Evolutionary conservation across 2,888 invertebrate genomes (phyloP).

Genomic region (Isotomurus palustris): DNA sequence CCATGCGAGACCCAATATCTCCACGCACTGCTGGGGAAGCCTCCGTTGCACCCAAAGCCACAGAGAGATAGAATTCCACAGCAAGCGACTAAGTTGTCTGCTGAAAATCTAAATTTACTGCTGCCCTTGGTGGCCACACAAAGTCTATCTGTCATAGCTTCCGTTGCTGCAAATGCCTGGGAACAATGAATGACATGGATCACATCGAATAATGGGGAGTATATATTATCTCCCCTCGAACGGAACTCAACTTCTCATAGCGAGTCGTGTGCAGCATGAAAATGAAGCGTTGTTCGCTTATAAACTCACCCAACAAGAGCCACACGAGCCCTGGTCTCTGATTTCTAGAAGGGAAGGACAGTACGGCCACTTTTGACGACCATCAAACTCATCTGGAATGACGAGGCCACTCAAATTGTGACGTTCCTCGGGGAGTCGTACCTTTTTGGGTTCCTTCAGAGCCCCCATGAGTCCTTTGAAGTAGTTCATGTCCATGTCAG

Average conservation of each 20-base stretch:
- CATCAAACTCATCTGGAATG: constrained; percentile 74
- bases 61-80: constrained; percentile 60
- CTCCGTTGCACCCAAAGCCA: constrained; percentile 77
- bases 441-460: constrained; percentile 23
- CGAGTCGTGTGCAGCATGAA: neutral
- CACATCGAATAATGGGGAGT: no score
- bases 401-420: constrained; percentile 46
- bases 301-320: constrained; percentile 75
- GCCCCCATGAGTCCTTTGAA: constrained; percentile 52
- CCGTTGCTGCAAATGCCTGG: constrained; percentile 80
- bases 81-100: constrained; percentile 79
- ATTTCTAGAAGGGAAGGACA: constrained; percentile 80
- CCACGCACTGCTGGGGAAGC: constrained; percentile 79
- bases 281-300: neutral
- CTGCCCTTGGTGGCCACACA: constrained; percentile 74
- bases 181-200: no score
- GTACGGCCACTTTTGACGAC: constrained; percentile 73
- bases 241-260: no score
- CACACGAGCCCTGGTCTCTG: constrained; percentile 85
- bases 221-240: no score
- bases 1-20: constrained; percentile 54
- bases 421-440: constrained; percentile 51
- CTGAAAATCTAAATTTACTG: constrained; percentile 70
- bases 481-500: constrained; percentile 20
- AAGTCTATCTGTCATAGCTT: constrained; percentile 82